phyloP scores from a whole-genome alignment of 2,797 vertebrate genomes.

The Mycteria americana region DNA sequence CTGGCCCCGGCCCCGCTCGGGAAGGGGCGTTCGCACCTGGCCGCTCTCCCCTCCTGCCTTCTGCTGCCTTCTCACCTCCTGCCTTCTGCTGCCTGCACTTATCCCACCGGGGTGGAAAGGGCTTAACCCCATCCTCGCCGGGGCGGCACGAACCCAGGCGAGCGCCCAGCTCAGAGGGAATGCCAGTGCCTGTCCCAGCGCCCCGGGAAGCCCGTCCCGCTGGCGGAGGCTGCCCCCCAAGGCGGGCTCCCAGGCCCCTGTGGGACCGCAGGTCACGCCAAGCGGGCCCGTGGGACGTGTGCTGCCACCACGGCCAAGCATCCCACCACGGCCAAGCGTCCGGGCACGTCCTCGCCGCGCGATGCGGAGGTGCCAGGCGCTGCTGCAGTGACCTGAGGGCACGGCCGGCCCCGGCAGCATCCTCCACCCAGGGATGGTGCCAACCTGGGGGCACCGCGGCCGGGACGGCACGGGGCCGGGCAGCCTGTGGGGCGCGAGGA shows the following conservation, averaged over 20 bases:
- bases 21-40: constrained; percentile 5
- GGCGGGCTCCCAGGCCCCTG: background rate
- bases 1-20: background rate
- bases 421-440: background rate
- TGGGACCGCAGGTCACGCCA: accelerated
- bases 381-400: background rate
- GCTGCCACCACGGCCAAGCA: background rate
- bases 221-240: background rate
- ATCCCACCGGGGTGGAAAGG: background rate
- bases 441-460: accelerated
- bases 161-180: background rate
- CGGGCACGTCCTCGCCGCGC: accelerated
- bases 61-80: constrained; percentile 12
- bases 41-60: background rate
- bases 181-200: accelerated
- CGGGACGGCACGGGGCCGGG: background rate
- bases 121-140: constrained; percentile 16
- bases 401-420: background rate
- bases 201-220: accelerated
- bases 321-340: background rate
- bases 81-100: background rate
- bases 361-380: accelerated
- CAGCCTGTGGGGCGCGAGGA: background rate
- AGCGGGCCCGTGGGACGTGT: background rate
- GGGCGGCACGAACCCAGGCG: background rate